phyloP scores from a whole-genome alignment of 35 echinoderm and acorn worm species.

The Ophiothrix spiculata region DNA sequence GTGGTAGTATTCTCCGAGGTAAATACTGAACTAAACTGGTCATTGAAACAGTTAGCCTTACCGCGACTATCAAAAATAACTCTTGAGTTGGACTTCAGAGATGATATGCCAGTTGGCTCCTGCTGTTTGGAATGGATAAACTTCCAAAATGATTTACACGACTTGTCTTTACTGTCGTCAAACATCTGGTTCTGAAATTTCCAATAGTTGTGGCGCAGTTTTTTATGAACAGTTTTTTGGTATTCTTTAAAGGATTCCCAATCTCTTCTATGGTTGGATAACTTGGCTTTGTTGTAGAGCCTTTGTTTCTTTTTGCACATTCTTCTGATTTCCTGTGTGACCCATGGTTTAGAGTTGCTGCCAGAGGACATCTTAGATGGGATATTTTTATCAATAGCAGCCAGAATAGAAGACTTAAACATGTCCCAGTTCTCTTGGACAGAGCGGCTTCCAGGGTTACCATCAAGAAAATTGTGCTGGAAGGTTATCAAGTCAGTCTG shows the following conservation, averaged over 20 bases:
- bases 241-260: conserved; percentile 8
- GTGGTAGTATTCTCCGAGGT: conserved; percentile 33
- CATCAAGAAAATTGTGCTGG: neutral
- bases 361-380: conserved; percentile 16
- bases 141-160: conserved; percentile 8
- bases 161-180: neutral
- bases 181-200: conserved; percentile 9
- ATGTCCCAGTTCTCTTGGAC: conserved; percentile 8
- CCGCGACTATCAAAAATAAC: neutral
- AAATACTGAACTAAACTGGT: conserved; percentile 52
- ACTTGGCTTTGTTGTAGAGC: conserved; percentile 7
- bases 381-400: neutral
- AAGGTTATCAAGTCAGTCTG: neutral
- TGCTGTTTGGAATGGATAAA: conserved; percentile 7
- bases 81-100: neutral
- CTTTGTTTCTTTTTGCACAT: too few relatives aligned
- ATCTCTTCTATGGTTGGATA: neutral
- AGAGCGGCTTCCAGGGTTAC: neutral
- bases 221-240: neutral
- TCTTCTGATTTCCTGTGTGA: neutral
- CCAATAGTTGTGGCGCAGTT: conserved; percentile 15
- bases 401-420: neutral
- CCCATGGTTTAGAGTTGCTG: neutral
- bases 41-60: conserved; percentile 3
- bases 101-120: neutral